Evolutionary conservation across 1,140 invertebrate genomes (phyloP), one percentile per base, ranked within the genome.

Genomic region (Venustaconcha ellipsiformis): DNA sequence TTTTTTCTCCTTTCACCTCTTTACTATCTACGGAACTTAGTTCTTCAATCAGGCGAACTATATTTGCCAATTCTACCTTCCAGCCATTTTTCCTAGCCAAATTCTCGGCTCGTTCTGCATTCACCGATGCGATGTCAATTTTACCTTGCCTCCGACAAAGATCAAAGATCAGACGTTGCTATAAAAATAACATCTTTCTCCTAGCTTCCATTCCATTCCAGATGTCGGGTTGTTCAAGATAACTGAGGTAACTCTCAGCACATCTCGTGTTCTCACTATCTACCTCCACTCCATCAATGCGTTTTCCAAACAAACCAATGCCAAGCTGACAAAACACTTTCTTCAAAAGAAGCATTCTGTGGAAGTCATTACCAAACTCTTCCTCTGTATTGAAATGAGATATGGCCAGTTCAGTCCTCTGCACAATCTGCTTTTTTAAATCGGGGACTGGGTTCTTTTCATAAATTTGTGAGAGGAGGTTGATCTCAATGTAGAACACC

Each of bases 401-500:
- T 13, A 76, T 76, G 14, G 57, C 74, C 23, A 63, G 57, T 26
- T 76, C 74, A 37, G 57, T 57, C 26, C 62, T 76, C 64, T 59
- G 55, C 17, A 76, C 57, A 56, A 76, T 57, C 26, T 55, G 63
- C 58, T 26, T 57, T 76, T 76, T 76, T 5, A 76, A 57, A 4
- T 60, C 8, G 12, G 57, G n/a, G n/a, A 62, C 57, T 20, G 74
- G 74, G 64, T 57, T 37, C 12, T 62, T 64, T 65, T 76, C 74
- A 56, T 64, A 76, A 14, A 66, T 62, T 58, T 76, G 74, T 48
- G 63, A 57, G 6, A 76, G 60, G 4, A 76, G 48, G 60, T 76
- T 76, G 17, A 68, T 57, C 67, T 76, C 74, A 13, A 76, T 76
- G 67, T 76, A 76, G 48, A 66, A 76, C 26, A 76, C 74, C 74